A percentile compares a stretch with the other conserved stretches of the same genome.
Conservation (phyloP, 2,113 vertebrate species). For the Carassius carassius region DNA sequence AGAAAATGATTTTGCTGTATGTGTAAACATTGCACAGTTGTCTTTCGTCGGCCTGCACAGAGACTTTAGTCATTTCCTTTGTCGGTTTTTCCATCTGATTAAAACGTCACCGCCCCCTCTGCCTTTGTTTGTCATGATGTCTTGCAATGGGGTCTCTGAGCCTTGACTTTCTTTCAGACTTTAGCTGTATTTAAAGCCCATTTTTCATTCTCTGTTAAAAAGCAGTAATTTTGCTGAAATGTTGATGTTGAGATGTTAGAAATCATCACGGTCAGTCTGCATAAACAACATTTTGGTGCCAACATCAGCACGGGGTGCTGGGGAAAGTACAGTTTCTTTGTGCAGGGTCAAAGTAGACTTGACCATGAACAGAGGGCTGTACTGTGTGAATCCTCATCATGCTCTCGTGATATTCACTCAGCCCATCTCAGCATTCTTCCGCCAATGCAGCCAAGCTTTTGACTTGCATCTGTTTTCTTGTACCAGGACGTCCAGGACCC, state of each 20-base stretch:
- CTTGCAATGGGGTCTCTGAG: constrained; percentile 16
- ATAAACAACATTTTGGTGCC: constrained; percentile 6
- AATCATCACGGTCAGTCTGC: neutral
- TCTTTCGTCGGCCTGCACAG: constrained; percentile 13
- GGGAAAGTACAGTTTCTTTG: constrained; percentile 14
- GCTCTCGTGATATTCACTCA: constrained; percentile 56
- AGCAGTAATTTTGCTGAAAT: no score
- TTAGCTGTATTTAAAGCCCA: neutral
- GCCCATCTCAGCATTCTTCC: constrained; percentile 52
- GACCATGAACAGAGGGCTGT: constrained; percentile 49
- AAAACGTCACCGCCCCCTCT: constrained; percentile 24
- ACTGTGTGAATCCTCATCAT: constrained; percentile 53
- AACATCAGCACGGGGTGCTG: constrained; percentile 29
- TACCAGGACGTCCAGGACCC: constrained; percentile 53
- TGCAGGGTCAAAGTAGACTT: constrained; percentile 44
- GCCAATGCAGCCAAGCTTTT: constrained; percentile 42
- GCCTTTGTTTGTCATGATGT: constrained; percentile 33
- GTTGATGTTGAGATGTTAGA: neutral
- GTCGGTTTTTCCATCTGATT: constrained; percentile 43
- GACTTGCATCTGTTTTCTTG: constrained; percentile 53
- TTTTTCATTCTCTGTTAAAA: neutral
- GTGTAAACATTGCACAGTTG: neutral
- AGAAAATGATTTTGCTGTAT: neutral
- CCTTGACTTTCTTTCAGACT: constrained; percentile 26
- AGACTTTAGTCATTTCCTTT: constrained; percentile 39